Evolutionary conservation across 2,797 vertebrate species (phyloP).

Genomic region (Enteromius mattozi): DNA sequence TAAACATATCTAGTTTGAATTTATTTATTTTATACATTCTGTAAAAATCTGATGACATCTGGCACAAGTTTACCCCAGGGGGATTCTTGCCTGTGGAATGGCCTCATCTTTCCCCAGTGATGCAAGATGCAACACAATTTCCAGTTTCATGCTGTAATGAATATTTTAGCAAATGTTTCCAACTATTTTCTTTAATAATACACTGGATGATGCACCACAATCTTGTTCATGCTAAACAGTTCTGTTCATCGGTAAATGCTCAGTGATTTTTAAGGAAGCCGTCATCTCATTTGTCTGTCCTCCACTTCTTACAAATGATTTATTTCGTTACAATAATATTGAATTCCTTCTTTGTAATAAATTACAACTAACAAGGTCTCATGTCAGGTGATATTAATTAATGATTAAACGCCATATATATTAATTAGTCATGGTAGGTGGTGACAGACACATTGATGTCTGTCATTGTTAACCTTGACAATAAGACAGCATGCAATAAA

Average conservation of each 20-base stretch:
- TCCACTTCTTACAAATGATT: conserved; percentile 32
- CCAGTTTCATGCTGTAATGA: background rate
- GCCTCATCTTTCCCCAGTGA: background rate
- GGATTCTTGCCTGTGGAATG: background rate
- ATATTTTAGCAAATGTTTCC: background rate
- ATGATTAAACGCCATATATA: conserved; percentile 66
- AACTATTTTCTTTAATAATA: background rate
- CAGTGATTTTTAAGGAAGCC: background rate
- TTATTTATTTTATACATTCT: background rate
- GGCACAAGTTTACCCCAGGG: background rate
- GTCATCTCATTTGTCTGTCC: background rate
- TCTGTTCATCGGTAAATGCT: background rate
- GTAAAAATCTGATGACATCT: background rate
- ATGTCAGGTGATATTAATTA: conserved; percentile 68
- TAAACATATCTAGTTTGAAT: background rate
- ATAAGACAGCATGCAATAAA: conserved; percentile 28
- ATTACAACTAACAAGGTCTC: conserved; percentile 67
- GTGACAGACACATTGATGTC: conserved; percentile 69
- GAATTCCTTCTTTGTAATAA: conserved; percentile 70
- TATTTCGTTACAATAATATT: conserved; percentile 72
- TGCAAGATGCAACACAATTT: conserved; percentile 9
- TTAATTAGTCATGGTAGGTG: conserved; percentile 67
- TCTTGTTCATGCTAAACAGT: background rate
- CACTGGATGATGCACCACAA: background rate
- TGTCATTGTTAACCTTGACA: conserved; percentile 70